Percentiles rank a stretch among this genome's conserved stretches.
phyloP scores from a whole-genome alignment of 1,140 invertebrate genomes.

The Ephestia elutella region DNA sequence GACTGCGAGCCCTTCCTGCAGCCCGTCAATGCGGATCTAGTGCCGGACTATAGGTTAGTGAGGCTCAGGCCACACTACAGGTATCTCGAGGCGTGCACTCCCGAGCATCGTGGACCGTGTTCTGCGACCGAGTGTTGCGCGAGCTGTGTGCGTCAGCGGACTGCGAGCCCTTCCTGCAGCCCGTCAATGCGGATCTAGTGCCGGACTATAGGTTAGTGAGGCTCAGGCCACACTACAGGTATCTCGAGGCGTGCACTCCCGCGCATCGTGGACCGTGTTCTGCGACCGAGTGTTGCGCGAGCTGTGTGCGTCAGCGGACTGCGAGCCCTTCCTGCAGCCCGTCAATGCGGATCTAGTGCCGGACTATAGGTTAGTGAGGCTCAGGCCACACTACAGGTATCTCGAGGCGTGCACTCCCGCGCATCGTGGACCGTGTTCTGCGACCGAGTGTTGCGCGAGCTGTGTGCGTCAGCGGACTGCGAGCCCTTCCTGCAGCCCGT shows the following conservation, averaged over 20 bases:
- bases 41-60: neutral
- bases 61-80: too few relatives aligned
- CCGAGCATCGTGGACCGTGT: constrained; percentile 24
- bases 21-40: neutral
- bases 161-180: constrained; percentile 39
- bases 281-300: constrained; percentile 43
- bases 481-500: neutral
- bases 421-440: constrained; percentile 32
- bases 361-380: neutral
- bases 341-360: neutral
- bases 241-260: constrained; percentile 28
- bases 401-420: constrained; percentile 30
- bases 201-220: neutral
- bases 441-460: constrained; percentile 37
- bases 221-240: too few relatives aligned
- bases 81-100: constrained; percentile 27
- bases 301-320: constrained; percentile 77
- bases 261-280: constrained; percentile 24
- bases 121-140: constrained; percentile 38
- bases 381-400: too few relatives aligned
- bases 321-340: neutral
- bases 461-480: constrained; percentile 76
- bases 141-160: constrained; percentile 74
- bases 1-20: constrained; percentile 72
- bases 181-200: neutral